Conservation (phyloP, 2,113 vertebrate genomes). For the Spizaetus ornatus region DNA sequence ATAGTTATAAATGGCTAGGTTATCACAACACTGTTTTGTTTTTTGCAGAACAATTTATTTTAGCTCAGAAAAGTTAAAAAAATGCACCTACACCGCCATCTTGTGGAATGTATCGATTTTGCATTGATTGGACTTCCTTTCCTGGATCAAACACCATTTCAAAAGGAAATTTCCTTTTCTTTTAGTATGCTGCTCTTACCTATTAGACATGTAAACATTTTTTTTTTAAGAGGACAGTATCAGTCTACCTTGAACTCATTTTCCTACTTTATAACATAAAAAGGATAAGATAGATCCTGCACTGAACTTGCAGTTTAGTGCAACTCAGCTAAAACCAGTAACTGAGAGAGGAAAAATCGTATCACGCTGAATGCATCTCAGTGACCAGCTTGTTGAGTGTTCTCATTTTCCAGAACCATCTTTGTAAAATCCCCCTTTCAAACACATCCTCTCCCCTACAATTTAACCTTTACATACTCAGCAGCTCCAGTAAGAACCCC, state of each 20-base stretch:
- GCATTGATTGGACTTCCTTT: neutral
- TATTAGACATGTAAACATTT: neutral
- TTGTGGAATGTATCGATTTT: neutral
- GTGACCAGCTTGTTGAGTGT: neutral
- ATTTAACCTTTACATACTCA: neutral
- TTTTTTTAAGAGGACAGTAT: neutral
- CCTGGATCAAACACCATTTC: neutral
- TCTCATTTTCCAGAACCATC: neutral
- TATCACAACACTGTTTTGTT: neutral
- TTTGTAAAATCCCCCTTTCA: neutral
- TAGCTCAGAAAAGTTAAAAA: neutral
- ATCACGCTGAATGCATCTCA: neutral
- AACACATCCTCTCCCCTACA: neutral
- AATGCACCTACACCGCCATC: slow-evolving; percentile 3
- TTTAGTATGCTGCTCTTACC: neutral
- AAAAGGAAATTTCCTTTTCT: neutral
- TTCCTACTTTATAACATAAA: neutral
- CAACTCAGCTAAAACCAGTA: neutral
- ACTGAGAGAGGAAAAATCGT: neutral
- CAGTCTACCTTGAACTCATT: neutral
- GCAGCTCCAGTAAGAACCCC: neutral
- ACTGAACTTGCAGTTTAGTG: neutral
- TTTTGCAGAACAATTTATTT: neutral
- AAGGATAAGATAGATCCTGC: neutral
- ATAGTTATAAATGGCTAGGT: neutral